phyloP scores from a whole-genome alignment of 2,113 vertebrate species.

The Petrocephalus zakoni region DNA sequence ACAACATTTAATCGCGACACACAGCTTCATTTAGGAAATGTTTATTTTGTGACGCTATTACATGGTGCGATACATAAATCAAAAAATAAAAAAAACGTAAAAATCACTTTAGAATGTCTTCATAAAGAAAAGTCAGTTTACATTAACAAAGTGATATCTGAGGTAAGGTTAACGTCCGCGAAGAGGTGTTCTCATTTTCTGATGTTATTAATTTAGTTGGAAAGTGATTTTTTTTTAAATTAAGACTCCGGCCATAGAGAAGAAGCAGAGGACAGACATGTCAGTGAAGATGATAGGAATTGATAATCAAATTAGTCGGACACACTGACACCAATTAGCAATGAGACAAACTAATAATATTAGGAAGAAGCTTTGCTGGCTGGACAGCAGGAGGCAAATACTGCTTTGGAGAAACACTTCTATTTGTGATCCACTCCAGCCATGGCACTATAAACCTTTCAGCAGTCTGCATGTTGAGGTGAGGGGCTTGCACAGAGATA shows the following conservation, averaged over 20 bases:
- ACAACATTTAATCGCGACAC: neutral
- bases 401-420: neutral
- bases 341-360: neutral
- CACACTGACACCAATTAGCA: neutral
- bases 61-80: conserved; percentile 76
- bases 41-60: conserved; percentile 75
- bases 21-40: conserved; percentile 50
- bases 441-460: neutral
- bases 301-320: conserved; percentile 29
- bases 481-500: neutral
- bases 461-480: neutral
- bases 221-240: conserved; percentile 23
- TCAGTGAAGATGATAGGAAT: conserved; percentile 46
- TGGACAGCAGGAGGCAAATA: neutral
- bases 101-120: conserved; percentile 61
- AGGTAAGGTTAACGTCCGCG: conserved; percentile 73
- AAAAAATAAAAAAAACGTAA: conserved; percentile 45
- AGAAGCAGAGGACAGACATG: conserved; percentile 51
- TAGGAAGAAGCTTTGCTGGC: neutral
- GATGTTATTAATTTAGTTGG: conserved; percentile 28
- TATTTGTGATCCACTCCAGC: neutral
- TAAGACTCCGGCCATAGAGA: conserved; percentile 67
- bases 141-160: conserved; percentile 69
- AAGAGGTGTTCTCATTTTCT: conserved; percentile 63
- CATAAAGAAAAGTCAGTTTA: conserved; percentile 66